These are phyloP conservation scores for Hucho hucho DNA, from an alignment of 2,113 vertebrate genomes.

Conservation along the genomic window DNA sequence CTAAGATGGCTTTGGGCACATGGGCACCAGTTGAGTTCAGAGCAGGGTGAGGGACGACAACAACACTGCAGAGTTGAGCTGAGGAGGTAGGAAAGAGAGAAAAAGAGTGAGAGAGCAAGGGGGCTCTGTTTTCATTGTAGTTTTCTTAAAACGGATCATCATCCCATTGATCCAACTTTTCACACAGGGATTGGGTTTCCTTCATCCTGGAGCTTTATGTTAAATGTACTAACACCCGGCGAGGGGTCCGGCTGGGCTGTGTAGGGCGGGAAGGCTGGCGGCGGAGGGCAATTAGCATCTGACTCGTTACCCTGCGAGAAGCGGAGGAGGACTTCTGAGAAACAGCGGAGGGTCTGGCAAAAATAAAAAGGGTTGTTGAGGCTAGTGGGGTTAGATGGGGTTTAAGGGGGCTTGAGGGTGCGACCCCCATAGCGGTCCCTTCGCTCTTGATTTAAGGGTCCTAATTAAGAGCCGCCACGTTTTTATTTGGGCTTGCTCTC, in stretches of 20 bases:
- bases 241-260: slow-evolving; percentile 4
- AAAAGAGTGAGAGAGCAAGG: background rate
- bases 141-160: slow-evolving; percentile 29
- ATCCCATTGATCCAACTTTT: slow-evolving; percentile 35
- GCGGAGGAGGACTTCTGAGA: slow-evolving; percentile 36
- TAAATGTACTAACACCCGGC: too few species aligned
- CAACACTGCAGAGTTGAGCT: background rate
- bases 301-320: slow-evolving; percentile 35
- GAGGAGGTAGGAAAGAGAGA: background rate
- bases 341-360: slow-evolving; percentile 30
- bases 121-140: slow-evolving; percentile 37
- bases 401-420: background rate
- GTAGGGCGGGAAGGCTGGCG: background rate
- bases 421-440: background rate
- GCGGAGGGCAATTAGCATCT: slow-evolving; percentile 52
- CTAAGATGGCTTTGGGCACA: slow-evolving; percentile 1
- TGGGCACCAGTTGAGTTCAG: slow-evolving; percentile 1
- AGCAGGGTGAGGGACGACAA: slow-evolving; percentile 3
- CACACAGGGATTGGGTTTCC: slow-evolving; percentile 52
- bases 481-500: slow-evolving; percentile 23
- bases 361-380: slow-evolving; percentile 48
- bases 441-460: slow-evolving; percentile 16
- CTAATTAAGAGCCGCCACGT: slow-evolving; percentile 24
- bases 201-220: background rate
- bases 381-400: background rate